A percentile compares a stretch with the other conserved stretches of the same genome.
Evolutionary conservation across 2,113 vertebrate species (phyloP).

Genomic region (Varanus komodoensis): DNA sequence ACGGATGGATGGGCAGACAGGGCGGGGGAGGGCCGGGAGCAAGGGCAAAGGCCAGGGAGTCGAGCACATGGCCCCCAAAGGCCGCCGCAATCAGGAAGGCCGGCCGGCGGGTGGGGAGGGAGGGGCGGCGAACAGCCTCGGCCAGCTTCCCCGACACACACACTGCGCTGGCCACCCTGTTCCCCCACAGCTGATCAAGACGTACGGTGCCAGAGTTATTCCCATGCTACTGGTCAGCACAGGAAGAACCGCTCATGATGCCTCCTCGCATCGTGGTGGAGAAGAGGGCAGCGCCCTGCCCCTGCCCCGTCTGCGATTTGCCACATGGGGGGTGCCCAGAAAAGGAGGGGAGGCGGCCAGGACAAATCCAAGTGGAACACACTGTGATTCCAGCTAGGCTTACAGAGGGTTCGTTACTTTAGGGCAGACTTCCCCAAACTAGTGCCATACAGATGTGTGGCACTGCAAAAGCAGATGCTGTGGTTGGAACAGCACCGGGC

Average conservation of each 20-base stretch:
- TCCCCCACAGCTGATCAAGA: neutral
- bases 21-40: neutral
- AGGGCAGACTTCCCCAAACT: no score
- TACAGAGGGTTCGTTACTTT: neutral
- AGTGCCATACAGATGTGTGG: no score
- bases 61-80: neutral
- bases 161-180: neutral
- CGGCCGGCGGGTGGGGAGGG: neutral
- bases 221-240: neutral
- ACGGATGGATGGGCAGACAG: neutral
- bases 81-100: neutral
- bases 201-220: neutral
- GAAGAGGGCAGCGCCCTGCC: neutral
- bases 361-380: neutral
- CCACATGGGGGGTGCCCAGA: neutral
- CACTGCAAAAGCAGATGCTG: no score
- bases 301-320: neutral
- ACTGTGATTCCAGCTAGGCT: neutral
- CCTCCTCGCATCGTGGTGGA: neutral
- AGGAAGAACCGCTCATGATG: no score
- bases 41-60: constrained; percentile 30
- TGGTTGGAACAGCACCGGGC: no score
- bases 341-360: neutral
- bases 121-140: no score
- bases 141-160: neutral